These are phyloP conservation scores for Drosophila auraria DNA, from an alignment of 1,140 invertebrate genomes.

Conservation along the genomic window DNA sequence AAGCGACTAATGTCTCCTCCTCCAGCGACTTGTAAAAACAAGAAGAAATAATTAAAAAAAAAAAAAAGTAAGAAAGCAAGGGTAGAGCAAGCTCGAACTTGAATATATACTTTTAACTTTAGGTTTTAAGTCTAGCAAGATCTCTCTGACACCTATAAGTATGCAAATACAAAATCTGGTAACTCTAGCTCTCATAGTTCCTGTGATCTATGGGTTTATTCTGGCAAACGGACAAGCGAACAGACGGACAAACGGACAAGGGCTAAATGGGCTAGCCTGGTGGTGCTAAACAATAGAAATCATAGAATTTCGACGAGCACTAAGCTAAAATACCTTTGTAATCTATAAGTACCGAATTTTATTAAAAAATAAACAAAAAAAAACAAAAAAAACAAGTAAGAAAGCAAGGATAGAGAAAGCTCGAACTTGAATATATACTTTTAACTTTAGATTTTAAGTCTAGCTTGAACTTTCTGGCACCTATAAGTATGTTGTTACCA, in stretches of 20 bases:
- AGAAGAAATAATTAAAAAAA: background rate
- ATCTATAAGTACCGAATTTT: background rate
- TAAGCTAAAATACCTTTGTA: background rate
- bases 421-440: no score
- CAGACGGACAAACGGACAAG: no score
- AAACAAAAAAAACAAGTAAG: background rate
- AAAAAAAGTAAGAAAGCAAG: background rate
- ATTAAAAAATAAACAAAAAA: no score
- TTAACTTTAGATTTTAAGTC: no score
- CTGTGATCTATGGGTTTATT: background rate
- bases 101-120: no score
- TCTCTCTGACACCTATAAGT: no score
- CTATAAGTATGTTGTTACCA: no score
- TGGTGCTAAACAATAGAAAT: background rate
- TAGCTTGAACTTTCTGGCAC: no score
- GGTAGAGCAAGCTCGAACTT: no score
- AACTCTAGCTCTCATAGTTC: background rate
- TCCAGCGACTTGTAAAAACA: background rate
- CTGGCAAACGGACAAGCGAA: background rate
- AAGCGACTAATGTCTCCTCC: constrained; percentile 12
- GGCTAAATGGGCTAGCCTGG: background rate
- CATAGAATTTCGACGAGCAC: background rate
- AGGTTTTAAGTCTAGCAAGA: no score
- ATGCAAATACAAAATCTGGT: background rate
- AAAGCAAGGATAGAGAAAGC: no score